Conservation (phyloP, 1,140 invertebrate genomes). For the Eufriesea mexicana region DNA sequence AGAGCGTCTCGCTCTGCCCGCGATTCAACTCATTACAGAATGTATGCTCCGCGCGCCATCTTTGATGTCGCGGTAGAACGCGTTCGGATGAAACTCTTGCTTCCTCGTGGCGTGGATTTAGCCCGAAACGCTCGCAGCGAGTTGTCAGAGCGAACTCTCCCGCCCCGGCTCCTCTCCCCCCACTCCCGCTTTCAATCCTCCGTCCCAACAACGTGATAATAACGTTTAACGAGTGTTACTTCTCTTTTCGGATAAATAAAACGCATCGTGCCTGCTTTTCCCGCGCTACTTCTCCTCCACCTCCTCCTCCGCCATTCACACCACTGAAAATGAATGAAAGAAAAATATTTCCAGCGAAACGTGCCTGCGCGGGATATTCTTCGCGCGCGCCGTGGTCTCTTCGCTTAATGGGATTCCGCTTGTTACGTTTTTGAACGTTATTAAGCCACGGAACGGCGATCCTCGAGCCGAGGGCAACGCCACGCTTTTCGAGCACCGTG, state of each 20-base stretch:
- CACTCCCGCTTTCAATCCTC: slow-evolving; percentile 31
- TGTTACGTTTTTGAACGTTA: slow-evolving; percentile 28
- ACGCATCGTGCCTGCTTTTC: background rate
- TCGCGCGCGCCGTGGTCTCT: background rate
- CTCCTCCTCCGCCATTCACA: background rate
- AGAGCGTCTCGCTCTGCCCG: slow-evolving; percentile 61
- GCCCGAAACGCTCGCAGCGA: slow-evolving; percentile 53
- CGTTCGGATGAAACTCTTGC: slow-evolving; percentile 73
- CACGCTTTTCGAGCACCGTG: background rate
- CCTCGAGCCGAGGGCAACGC: too few relatives aligned
- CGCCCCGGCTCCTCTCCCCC: background rate
- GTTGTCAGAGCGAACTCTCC: background rate
- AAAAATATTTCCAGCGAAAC: slow-evolving; percentile 20
- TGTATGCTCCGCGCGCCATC: slow-evolving; percentile 76
- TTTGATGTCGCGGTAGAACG: slow-evolving; percentile 77
- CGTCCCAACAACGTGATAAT: slow-evolving; percentile 54
- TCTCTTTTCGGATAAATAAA: slow-evolving; percentile 31
- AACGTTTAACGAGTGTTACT: slow-evolving; percentile 58
- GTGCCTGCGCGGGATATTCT: background rate
- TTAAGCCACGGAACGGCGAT: slow-evolving; percentile 2
- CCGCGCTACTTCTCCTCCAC: background rate
- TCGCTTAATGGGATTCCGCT: slow-evolving; percentile 24
- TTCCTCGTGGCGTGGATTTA: slow-evolving; percentile 50
- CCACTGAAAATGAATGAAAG: background rate
- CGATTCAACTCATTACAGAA: slow-evolving; percentile 82